Evolutionary conservation across 1,140 invertebrate genomes (phyloP).

Genomic region (Augochlora pura): DNA sequence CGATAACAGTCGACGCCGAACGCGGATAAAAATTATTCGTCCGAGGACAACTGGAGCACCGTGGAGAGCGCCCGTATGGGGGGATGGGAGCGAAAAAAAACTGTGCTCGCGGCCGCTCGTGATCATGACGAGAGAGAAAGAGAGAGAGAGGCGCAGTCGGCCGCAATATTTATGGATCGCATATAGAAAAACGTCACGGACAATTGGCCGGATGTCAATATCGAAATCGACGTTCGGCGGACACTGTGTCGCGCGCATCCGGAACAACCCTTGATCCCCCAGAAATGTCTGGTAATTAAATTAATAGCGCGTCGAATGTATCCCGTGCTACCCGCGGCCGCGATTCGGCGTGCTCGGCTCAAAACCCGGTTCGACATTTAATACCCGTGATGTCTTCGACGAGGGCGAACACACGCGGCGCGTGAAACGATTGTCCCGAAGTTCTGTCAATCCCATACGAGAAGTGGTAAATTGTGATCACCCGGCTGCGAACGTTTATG

Average conservation of each 20-base stretch:
- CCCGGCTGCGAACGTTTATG: no score
- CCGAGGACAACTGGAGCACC: neutral
- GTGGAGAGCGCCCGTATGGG: neutral
- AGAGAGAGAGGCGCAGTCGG: no score
- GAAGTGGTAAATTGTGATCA: no score
- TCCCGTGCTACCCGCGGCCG: no score
- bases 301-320: no score
- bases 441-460: no score
- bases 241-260: neutral
- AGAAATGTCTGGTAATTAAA: neutral
- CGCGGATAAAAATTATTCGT: conserved; percentile 2
- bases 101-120: neutral
- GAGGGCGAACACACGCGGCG: no score
- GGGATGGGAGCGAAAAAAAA: neutral
- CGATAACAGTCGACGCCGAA: neutral
- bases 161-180: conserved; percentile 2
- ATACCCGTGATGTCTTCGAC: no score
- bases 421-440: no score
- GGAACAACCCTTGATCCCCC: neutral
- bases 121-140: neutral
- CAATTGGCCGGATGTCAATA: neutral
- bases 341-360: no score
- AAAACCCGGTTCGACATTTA: no score
- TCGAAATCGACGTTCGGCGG: neutral
- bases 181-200: neutral